Base-by-base conservation (phyloP, 2,113 vertebrate species). In the Hucho hucho region DNA sequence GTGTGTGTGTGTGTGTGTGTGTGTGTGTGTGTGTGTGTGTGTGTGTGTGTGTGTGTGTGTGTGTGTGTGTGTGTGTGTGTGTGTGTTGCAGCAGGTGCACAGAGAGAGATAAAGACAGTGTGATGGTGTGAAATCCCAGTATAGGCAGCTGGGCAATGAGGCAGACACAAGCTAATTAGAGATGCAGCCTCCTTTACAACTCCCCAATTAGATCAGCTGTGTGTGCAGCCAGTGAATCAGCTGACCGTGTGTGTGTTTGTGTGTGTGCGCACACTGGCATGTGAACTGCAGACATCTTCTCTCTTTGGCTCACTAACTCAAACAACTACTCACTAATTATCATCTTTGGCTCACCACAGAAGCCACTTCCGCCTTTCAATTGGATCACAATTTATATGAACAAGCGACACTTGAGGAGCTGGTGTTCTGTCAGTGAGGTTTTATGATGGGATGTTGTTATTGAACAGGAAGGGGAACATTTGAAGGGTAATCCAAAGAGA, bases 141-240 rank as follows among this genome's bases (percentile, higher is more conserved):
- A 86, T 88, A 87, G 86, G 87, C 89, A 90, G 89, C 85, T 86
- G 87, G 88, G 83, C 87, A 92, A 91, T 91, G 90, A 91, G 89
- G 89, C 87, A 83, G 84, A 84, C 83, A 91, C 74, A 88, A 90
- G 89, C 88, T 92, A 90, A 92, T 92, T 91, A 91, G 88, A 83
- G 88, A 87, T 84, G 87, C 86, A 82, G 82, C 74, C 83, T 87
- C 85, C 83, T 91, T 86, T 90, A 89, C 89, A 90, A 91, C 85
- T 85, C 88, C 86, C 88, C 90, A 91, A 91, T 92, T 91, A 92
- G 88, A 90, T 90, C 84, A 81, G 71, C 75, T 87, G 73, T 77
- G 78, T 84, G 83, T 59, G 70, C 73, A 66, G 69, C 75, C 71
- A 56, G 75, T 76, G 83, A 81, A 85, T 87, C 89, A 82, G 82